Evolutionary conservation across 1,140 invertebrate genomes (phyloP), one percentile per base, ranked within the genome.

Genomic region (Pissodes strobi): DNA sequence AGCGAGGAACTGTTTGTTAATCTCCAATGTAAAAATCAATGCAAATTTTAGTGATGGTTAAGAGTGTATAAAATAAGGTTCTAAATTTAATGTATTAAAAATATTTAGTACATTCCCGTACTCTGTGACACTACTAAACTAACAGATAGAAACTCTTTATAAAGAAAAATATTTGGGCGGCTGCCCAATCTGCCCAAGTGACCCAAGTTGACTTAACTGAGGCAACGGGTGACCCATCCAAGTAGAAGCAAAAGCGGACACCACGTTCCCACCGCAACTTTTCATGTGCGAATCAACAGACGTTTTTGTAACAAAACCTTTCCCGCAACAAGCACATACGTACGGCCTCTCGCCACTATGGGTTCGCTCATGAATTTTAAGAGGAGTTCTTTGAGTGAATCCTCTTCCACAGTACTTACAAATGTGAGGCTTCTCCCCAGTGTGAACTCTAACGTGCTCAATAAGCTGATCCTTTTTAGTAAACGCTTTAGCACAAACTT

Each of bases 281-380:
- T 85, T 86, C 69, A 83, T 80, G 67, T 87, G 86, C 70, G 81
- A 83, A 49, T 85, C 84, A 38, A 87, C 78, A 41, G 86, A 79
- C 2, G 83, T 85, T 70, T 83, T 82, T 8, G 86, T 85, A 27
- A 87, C 82, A 69, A 86, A 88, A 0, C 85, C 85, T 71, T 89
- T 86, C 3, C 82, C 78, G 74, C 90, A 92, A 48, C 84, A 81
- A 34, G 79, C 78, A 74, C 90, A 92, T 67, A 84, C 83, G 75
- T 90, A 91, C 0, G 90, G 90, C 65, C 88, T 83, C 71, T 90
- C 87, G 5, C 90, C 90, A 21, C 88, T 90, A 78, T 92, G 90
- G 0, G 70, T 76, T 18, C 76, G 56, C 39, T 75, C 72, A 59
- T 82, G 81, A 3, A 87, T 87, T 22, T 85, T 81, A 9, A 88